A percentile compares a stretch with the other conserved stretches of the same genome.
These are phyloP conservation scores for Lepus timidus DNA, from an alignment of 2,113 vertebrate genomes.

Conservation along the genomic window DNA sequence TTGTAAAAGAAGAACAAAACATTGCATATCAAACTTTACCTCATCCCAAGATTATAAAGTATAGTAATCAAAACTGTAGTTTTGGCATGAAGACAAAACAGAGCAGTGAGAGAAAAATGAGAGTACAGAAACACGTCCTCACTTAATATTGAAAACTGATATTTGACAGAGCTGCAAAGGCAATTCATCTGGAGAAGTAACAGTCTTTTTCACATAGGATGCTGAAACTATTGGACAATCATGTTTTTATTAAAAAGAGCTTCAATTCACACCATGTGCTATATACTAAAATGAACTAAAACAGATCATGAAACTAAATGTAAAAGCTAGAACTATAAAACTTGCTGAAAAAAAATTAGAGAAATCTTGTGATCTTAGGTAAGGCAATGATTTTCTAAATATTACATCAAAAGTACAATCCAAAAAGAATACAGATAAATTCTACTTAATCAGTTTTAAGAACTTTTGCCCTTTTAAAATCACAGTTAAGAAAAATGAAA, in stretches of 20 bases:
- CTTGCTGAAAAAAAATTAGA: neutral
- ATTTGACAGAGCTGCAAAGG: neutral
- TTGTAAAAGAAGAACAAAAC: neutral
- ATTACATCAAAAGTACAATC: neutral
- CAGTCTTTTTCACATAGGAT: neutral
- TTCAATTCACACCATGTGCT: neutral
- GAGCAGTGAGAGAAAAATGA: neutral
- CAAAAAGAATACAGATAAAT: neutral
- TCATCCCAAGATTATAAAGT: neutral
- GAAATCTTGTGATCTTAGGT: neutral
- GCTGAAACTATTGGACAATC: neutral
- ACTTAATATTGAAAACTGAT: neutral
- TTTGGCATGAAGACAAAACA: neutral
- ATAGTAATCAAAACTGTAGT: neutral
- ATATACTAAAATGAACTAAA: neutral
- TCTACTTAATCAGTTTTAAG: neutral
- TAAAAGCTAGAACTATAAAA: neutral
- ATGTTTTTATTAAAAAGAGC: neutral
- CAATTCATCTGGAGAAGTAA: neutral
- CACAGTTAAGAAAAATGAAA: neutral
- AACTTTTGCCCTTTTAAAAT: neutral
- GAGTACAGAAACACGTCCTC: neutral
- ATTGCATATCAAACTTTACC: neutral
- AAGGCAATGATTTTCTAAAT: neutral
- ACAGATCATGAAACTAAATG: neutral